Percentiles rank a stretch among this genome's conserved stretches.
phyloP scores from a whole-genome alignment of 2,888 invertebrate species.

The Drosophila multiciliata region DNA sequence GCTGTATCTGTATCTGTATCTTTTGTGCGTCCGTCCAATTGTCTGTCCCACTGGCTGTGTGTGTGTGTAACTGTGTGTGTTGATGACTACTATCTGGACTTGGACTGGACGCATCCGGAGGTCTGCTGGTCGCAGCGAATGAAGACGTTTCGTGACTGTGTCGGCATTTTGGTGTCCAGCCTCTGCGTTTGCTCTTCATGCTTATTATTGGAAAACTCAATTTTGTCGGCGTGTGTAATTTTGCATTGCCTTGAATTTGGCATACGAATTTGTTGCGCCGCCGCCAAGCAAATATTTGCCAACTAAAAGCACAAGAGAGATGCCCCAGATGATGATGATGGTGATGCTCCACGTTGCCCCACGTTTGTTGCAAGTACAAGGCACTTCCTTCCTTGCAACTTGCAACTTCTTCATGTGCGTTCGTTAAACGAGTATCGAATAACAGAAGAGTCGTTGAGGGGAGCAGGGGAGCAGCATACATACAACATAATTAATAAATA shows the following conservation, averaged over 20 bases:
- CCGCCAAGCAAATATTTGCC: constrained; percentile 72
- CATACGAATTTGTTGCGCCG: constrained; percentile 77
- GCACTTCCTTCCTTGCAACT: constrained; percentile 70
- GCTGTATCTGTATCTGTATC: constrained; percentile 50
- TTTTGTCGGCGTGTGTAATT: constrained; percentile 79
- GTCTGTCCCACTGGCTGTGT: constrained; percentile 28
- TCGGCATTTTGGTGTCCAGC: constrained; percentile 55
- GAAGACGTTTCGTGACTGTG: constrained; percentile 85
- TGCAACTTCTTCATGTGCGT: constrained; percentile 64
- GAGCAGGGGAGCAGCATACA: constrained; percentile 41
- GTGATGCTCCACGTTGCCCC: constrained; percentile 3
- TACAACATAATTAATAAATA: constrained; percentile 82
- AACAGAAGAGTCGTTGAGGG: constrained; percentile 45
- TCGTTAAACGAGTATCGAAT: constrained; percentile 66
- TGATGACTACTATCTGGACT: constrained; percentile 71
- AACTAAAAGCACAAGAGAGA: constrained; percentile 24
- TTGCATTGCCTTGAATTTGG: constrained; percentile 78
- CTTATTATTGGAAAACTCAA: constrained; percentile 80
- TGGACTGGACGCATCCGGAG: constrained; percentile 74
- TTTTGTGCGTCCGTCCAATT: constrained; percentile 21
- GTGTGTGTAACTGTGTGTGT: constrained; percentile 36
- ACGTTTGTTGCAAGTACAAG: constrained; percentile 60
- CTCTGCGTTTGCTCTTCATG: constrained; percentile 67
- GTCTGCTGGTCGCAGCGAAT: constrained; percentile 77
- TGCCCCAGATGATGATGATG: constrained; percentile 1